Conservation (phyloP, 2,797 vertebrate species). For the Gymnothorax reevesii region DNA sequence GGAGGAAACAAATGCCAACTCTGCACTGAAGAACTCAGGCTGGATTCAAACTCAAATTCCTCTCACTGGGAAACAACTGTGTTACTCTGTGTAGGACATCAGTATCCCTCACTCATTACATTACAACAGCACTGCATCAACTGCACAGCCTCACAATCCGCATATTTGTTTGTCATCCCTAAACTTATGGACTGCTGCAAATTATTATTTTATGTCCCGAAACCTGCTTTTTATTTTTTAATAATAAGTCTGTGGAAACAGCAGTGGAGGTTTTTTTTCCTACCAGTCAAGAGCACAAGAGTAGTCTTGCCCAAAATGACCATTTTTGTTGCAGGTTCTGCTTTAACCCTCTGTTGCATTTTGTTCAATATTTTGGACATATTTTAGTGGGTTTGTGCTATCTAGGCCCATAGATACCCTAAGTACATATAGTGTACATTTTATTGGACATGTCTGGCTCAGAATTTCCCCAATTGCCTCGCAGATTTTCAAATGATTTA, state of each 20-base stretch:
- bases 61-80: too few relatives aligned
- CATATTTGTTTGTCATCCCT: not conserved
- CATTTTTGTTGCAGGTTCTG: not conserved
- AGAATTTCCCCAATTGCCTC: too few relatives aligned
- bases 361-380: not conserved
- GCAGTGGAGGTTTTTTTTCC: not conserved
- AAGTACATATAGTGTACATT: too few relatives aligned
- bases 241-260: not conserved
- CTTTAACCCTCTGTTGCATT: not conserved
- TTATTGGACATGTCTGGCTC: too few relatives aligned
- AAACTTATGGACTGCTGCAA: not conserved
- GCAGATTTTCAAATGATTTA: too few relatives aligned
- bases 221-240: not conserved
- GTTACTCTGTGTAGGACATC: not conserved
- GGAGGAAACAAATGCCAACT: too few relatives aligned
- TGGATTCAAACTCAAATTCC: too few relatives aligned
- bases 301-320: not conserved
- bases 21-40: too few relatives aligned
- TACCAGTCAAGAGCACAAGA: not conserved
- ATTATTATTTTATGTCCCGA: conserved; percentile 13
- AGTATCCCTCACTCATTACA: conserved; percentile 19
- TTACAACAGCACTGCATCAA: not conserved
- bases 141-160: not conserved
- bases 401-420: too few relatives aligned
- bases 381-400: too few relatives aligned